Percentiles rank a stretch among this genome's conserved stretches.
These are phyloP conservation scores for Chamaetylas fuelleborni DNA, from an alignment of 2,113 vertebrate species.

Conservation along the genomic window DNA sequence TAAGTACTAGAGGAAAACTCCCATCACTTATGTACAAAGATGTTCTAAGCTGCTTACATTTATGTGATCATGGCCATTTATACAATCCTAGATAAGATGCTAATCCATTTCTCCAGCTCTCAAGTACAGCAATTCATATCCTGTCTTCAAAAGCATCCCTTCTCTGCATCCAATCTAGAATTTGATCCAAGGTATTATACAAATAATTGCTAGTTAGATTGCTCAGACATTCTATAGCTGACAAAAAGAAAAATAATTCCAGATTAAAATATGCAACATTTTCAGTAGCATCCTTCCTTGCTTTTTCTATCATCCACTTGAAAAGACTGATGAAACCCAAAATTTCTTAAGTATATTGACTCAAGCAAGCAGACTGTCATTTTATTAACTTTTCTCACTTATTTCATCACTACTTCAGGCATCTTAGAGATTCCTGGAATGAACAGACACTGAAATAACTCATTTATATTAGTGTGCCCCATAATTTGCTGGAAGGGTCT, in stretches of 20 bases:
- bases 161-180: not conserved
- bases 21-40: not conserved
- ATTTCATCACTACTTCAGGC: not conserved
- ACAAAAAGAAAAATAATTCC: not conserved
- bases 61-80: not conserved
- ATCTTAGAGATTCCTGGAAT: conserved; percentile 55
- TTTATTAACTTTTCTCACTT: conserved; percentile 10
- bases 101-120: not conserved
- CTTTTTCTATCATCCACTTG: not conserved
- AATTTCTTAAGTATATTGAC: not conserved
- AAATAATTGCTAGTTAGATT: not conserved
- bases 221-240: not conserved
- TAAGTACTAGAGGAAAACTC: not conserved
- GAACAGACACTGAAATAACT: conserved; percentile 31
- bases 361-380: not conserved
- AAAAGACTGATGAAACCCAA: not conserved
- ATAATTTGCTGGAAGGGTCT: conserved; percentile 26
- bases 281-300: not conserved
- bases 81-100: not conserved
- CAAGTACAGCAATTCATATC: not conserved
- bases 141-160: not conserved
- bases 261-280: not conserved
- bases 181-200: not conserved
- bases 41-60: not conserved
- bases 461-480: not conserved